Base-by-base conservation (phyloP, 2,888 invertebrate species). In the Leptopilina myrica region DNA sequence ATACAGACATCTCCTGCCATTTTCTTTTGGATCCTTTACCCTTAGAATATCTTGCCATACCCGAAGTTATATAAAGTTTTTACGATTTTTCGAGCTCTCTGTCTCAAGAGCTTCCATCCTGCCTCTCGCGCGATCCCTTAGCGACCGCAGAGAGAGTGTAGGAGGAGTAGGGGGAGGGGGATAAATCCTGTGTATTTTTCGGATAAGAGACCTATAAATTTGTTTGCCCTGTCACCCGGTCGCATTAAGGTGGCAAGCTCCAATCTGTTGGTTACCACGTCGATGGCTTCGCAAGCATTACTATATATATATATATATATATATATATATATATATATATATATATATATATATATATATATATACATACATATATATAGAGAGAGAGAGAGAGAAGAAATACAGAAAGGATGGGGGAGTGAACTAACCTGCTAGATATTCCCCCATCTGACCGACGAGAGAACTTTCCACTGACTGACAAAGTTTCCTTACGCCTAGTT, bases 181-280 rank as follows among this genome's bases (percentile, higher is more conserved):
- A 88, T 89, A 90, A 91, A 91, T 90, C 90, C 89, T 88, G 89
- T 90, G 90, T 90, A 89, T 91, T 87, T 89, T 88, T 88, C 89
- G 89, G 87, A 89, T 90, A 90, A 90, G 91, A 90, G 90, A 89
- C 87, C 91, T 90, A 91, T 91, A 91, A 91, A 90, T 91, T 91
- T 90, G 91, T 91, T 91, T 91, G 89, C 81, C 86, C 87, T 90
- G 91, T 90, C 91, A 89, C 87, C 86, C 84, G 79, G 78, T 81
- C 83, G 80, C 83, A 82, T 83, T 83, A 82, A 83, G 83, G 83
- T 80, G 80, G 83, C 82, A 83, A 82, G 83, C 83, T 83, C 83
- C 83, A 82, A 83, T 83, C 83, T 83, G 82, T 83, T 82, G 82
- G 83, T 82, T 83, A 82, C 83, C 83, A 82, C 83, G 79, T 83